Base-by-base conservation (phyloP, 1,140 invertebrate species). In the Hypothenemus hampei region DNA sequence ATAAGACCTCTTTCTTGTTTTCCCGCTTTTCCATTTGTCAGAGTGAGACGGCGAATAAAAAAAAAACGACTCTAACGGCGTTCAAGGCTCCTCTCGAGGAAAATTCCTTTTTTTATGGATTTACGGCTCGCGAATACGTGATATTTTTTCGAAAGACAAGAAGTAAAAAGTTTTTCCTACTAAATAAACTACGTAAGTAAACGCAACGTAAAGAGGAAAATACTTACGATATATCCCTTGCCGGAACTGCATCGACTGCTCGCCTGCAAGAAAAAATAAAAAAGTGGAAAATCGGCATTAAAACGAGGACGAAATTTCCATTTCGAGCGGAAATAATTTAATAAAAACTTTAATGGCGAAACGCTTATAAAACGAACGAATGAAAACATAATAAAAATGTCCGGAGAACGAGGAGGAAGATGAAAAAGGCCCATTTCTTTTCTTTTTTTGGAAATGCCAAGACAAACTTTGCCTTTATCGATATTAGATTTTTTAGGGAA, bases 181-280 rank as follows among this genome's bases (percentile, higher is more conserved):
- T n/a, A 11, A 16, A 19, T 43, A 43, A 43, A 3, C 19, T 16
- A 43, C 3, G 19, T 20, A 43, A 23, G 7, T 22, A n/a, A n/a
- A n/a, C n/a, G n/a, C n/a, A n/a, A n/a, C n/a, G n/a, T n/a, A 23
- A 20, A 43, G 15, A 20, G 2, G n/a, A 6, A 29, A 31, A 45
- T 67, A 86, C 85, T 87, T 80, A 87, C 85, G 84, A 87, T 86
- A 86, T 87, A 87, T 82, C 85, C 85, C 83, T 86, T 86, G 79
- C 85, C 85, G 78, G 85, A 87, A 80, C 85, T 87, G 80, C 84
- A 86, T 77, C 84, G 81, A 79, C 84, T 87, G 81, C 85, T 87
- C 74, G 84, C 85, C 85, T 87, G 80, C 74, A 63, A 65, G 19
- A 39, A 62, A 50, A 57, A 59, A 45, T 21, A 11, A 23, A 39